phyloP scores from a whole-genome alignment of 23 tunicate genomes.

The Aplidium turbinatum region DNA sequence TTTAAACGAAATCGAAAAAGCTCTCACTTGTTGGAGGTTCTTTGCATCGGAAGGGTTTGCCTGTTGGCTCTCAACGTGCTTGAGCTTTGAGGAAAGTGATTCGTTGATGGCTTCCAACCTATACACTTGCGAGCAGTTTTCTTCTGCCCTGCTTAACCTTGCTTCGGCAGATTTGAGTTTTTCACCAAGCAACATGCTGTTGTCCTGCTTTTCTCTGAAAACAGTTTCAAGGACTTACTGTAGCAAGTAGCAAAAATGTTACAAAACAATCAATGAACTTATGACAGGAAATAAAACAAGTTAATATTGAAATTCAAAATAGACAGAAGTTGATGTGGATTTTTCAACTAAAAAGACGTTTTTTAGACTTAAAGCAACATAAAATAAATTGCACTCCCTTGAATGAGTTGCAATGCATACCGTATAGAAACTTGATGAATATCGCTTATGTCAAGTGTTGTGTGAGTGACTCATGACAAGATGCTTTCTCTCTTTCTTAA shows the following conservation, averaged over 20 bases:
- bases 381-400: too few species aligned
- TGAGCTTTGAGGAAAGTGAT: conserved; percentile 27
- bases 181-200: conserved; percentile 59
- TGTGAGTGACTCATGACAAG: too few species aligned
- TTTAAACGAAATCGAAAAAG: too few species aligned
- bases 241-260: neutral
- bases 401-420: too few species aligned
- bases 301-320: too few species aligned
- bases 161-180: conserved; percentile 44
- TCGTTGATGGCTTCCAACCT: conserved; percentile 41
- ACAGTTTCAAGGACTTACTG: neutral
- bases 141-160: conserved; percentile 40
- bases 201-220: conserved; percentile 53
- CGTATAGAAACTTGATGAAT: too few species aligned
- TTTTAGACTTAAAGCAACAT: too few species aligned
- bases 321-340: too few species aligned
- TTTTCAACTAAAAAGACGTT: too few species aligned
- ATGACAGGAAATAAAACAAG: too few species aligned
- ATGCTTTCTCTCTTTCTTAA: too few species aligned
- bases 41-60: neutral
- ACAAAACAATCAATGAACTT: neutral
- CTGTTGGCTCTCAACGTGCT: conserved; percentile 25
- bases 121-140: conserved; percentile 14
- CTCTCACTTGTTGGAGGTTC: neutral
- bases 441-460: too few species aligned